These are phyloP conservation scores for Theocolax elegans DNA, from an alignment of 1,140 invertebrate species.

Conservation along the genomic window DNA sequence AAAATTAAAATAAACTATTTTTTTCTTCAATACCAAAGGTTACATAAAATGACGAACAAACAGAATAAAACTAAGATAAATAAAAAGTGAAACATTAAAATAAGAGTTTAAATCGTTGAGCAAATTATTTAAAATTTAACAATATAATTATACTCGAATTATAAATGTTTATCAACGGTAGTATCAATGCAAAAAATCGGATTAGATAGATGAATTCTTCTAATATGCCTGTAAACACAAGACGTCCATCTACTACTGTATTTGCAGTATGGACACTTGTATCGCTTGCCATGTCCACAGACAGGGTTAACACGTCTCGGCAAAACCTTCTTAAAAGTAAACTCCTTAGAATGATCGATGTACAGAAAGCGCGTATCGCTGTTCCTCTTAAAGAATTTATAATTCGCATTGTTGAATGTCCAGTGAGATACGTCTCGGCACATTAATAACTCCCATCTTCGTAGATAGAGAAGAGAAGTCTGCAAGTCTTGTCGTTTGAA, in stretches of 20 bases:
- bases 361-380: conserved; percentile 49
- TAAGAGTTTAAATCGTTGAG: too few relatives aligned
- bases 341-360: conserved; percentile 60
- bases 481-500: conserved; percentile 18
- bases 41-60: too few relatives aligned
- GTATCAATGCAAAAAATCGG: conserved; percentile 40
- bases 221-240: conserved; percentile 52
- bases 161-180: conserved; percentile 20
- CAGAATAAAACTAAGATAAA: too few relatives aligned
- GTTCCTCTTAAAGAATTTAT: conserved; percentile 18
- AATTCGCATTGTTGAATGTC: neutral
- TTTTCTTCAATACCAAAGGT: too few relatives aligned
- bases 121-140: too few relatives aligned
- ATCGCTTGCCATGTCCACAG: conserved; percentile 64
- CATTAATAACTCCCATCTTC: conserved; percentile 26
- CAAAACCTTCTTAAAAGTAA: conserved; percentile 57
- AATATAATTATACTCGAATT: too few relatives aligned
- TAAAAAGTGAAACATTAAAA: too few relatives aligned
- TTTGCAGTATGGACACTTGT: conserved; percentile 65
- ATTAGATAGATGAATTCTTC: conserved; percentile 1
- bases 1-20: too few relatives aligned
- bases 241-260: conserved; percentile 52
- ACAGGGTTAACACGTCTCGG: conserved; percentile 64
- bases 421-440: neutral
- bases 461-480: neutral